Conservation (phyloP, 2,797 vertebrate species). For the Centropyge bicolor region DNA sequence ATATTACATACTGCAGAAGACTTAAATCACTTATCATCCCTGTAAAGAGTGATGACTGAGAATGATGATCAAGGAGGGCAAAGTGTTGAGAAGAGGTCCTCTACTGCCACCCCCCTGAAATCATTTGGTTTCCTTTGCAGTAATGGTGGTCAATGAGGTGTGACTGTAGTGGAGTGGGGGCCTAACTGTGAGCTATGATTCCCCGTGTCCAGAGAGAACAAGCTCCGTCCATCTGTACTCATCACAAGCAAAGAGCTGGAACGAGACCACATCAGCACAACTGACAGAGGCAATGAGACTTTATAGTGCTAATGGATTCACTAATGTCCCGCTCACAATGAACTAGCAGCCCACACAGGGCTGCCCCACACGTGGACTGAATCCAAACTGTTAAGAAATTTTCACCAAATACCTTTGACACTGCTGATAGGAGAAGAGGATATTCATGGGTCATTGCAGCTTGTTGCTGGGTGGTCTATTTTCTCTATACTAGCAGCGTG, state of each 20-base stretch:
- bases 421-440: neutral
- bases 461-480: neutral
- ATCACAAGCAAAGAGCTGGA: conserved; percentile 74
- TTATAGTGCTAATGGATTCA: conserved; percentile 72
- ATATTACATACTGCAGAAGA: conserved; percentile 8
- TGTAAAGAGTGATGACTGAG: conserved; percentile 37
- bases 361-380: conserved; percentile 15
- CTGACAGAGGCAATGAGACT: conserved; percentile 80
- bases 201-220: conserved; percentile 67
- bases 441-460: neutral
- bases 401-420: conserved; percentile 7
- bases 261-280: conserved; percentile 82
- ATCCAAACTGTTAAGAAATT: conserved; percentile 43
- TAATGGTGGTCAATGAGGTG: conserved; percentile 79
- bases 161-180: conserved; percentile 75
- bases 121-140: conserved; percentile 79
- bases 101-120: conserved; percentile 48
- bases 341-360: conserved; percentile 37
- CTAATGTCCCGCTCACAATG: conserved; percentile 65
- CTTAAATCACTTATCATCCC: conserved; percentile 36
- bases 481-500: neutral
- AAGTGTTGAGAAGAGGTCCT: conserved; percentile 62
- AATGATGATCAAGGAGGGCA: conserved; percentile 58
- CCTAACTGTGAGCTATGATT: conserved; percentile 80
- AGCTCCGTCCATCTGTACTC: conserved; percentile 79